These are phyloP conservation scores for Aphaenogaster rudis DNA, from an alignment of 1,140 invertebrate genomes.

Conservation along the genomic window DNA sequence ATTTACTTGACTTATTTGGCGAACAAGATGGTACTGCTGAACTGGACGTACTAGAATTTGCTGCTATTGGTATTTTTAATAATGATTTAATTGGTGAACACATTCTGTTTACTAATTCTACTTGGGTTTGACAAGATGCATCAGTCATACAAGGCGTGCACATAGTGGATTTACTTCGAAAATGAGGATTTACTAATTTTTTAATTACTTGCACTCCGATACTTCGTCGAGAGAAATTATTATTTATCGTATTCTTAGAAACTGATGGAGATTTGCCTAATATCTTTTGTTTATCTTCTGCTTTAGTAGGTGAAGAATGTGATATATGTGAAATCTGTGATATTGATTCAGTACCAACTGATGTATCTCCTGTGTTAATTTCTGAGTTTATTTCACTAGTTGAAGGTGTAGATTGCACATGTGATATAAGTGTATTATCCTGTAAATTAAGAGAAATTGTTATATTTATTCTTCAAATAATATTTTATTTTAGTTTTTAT, in stretches of 20 bases:
- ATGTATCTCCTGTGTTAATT: too few species aligned
- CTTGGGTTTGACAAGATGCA: neutral
- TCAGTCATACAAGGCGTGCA: neutral
- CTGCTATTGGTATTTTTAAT: neutral
- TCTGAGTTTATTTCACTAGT: too few species aligned
- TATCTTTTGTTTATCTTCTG: neutral
- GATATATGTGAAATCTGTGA: too few species aligned
- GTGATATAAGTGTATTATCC: too few species aligned
- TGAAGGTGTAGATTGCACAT: too few species aligned
- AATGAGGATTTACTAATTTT: neutral
- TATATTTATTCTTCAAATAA: too few species aligned
- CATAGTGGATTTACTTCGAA: neutral
- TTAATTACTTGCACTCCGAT: neutral
- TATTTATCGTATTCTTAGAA: neutral
- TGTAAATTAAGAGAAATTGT: too few species aligned
- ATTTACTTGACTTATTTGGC: neutral
- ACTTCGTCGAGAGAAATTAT: neutral
- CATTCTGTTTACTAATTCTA: neutral
- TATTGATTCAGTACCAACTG: too few species aligned
- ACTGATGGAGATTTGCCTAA: neutral
- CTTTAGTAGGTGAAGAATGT: too few species aligned
- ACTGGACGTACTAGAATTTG: neutral
- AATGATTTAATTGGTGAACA: neutral
- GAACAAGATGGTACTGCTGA: neutral
- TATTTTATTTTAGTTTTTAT: too few species aligned